These are phyloP conservation scores for Podargus strigoides DNA, from an alignment of 2,797 vertebrate species.

Conservation along the genomic window DNA sequence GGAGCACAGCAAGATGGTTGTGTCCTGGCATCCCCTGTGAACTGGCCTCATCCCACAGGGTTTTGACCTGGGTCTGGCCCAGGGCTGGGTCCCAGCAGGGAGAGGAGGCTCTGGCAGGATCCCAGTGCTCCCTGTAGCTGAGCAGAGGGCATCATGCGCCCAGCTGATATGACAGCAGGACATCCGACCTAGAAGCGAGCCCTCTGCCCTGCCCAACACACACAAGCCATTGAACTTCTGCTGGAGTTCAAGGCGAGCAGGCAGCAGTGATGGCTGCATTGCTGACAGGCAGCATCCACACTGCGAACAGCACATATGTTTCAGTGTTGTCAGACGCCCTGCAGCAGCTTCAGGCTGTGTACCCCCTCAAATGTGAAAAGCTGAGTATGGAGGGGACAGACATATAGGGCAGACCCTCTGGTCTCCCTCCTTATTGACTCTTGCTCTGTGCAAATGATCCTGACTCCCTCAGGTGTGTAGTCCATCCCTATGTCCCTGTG, in stretches of 20 bases:
- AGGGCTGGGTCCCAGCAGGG: accelerated
- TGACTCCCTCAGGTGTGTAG: accelerated
- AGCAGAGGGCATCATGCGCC: neutral
- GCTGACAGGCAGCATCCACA: accelerated
- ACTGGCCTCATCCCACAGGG: neutral
- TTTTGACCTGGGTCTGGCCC: neutral
- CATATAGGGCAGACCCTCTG: neutral
- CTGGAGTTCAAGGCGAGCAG: neutral
- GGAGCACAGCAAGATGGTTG: neutral
- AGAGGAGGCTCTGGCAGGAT: neutral
- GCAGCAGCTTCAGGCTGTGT: neutral
- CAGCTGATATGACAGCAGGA: neutral
- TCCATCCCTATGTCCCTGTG: accelerated
- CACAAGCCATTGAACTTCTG: accelerated
- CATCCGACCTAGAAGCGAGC: neutral
- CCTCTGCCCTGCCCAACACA: accelerated
- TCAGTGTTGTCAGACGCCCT: neutral
- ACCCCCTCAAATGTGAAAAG: neutral
- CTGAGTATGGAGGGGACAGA: neutral
- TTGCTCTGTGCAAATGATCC: neutral
- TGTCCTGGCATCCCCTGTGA: neutral
- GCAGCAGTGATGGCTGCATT: accelerated
- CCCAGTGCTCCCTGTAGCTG: neutral
- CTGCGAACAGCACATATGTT: accelerated
- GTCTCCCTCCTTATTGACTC: neutral